Evolutionary conservation across 2,888 invertebrate genomes (phyloP).

Genomic region (Sarcophaga caerulescens): DNA sequence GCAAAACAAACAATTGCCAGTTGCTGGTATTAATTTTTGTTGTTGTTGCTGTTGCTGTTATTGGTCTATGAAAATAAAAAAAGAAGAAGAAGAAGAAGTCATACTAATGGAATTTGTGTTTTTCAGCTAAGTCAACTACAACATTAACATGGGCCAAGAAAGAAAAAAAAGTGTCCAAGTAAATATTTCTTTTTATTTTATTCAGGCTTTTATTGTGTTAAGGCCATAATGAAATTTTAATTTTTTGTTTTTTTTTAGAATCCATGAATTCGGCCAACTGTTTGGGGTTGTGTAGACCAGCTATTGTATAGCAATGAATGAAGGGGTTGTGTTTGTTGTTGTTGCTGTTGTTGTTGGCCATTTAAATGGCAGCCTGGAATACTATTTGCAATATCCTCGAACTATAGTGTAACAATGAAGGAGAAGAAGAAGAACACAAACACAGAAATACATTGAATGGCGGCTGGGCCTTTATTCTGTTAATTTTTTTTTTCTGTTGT

Average conservation of each 20-base stretch:
- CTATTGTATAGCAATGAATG: background rate
- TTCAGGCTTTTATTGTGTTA: slow-evolving; percentile 6
- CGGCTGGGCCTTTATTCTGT: slow-evolving; percentile 17
- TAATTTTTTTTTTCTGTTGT: background rate
- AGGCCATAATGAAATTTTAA: slow-evolving; percentile 39
- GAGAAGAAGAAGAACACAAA: background rate
- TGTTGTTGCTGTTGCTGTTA: background rate
- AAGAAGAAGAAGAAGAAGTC: background rate
- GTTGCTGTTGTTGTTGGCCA: slow-evolving; percentile 15
- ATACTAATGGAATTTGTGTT: slow-evolving; percentile 20
- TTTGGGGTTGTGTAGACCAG: slow-evolving; percentile 17
- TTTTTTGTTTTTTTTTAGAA: slow-evolving; percentile 12
- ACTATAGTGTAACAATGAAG: background rate
- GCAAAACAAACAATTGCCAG: background rate
- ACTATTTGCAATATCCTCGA: slow-evolving; percentile 30
- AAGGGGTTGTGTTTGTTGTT: slow-evolving; percentile 36
- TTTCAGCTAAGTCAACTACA: background rate
- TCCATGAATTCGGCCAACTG: slow-evolving; percentile 26
- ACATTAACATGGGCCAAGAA: background rate
- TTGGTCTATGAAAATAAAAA: background rate
- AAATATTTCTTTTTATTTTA: background rate
- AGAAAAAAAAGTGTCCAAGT: slow-evolving; percentile 7
- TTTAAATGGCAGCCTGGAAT: slow-evolving; percentile 32
- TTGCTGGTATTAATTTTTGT: background rate
- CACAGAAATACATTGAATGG: slow-evolving; percentile 1